These are phyloP conservation scores for Cepphus grylle DNA, from an alignment of 2,113 vertebrate species.

Conservation along the genomic window DNA sequence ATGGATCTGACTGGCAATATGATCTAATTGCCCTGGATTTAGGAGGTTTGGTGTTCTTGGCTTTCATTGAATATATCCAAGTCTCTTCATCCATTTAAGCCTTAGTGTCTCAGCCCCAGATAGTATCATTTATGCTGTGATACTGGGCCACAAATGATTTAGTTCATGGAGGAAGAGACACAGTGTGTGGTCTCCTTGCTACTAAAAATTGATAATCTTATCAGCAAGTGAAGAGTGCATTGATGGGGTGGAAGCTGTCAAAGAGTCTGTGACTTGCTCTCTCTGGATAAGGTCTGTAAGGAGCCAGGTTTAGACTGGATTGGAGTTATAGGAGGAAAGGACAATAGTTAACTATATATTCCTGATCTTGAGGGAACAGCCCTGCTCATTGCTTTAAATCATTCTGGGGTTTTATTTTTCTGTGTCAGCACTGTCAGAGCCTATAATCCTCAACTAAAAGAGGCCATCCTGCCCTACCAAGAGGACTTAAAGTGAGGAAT, in stretches of 20 bases:
- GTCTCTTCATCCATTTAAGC: background rate
- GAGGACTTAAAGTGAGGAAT: constrained; percentile 49
- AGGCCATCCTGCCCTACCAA: constrained; percentile 41
- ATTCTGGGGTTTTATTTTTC: constrained; percentile 52
- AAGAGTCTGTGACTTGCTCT: background rate
- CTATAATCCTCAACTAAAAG: constrained; percentile 52
- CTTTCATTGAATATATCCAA: background rate
- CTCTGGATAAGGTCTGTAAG: background rate
- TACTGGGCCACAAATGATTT: background rate
- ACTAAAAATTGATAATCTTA: background rate
- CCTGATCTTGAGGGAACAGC: background rate
- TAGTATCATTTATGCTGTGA: background rate
- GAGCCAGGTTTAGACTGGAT: background rate
- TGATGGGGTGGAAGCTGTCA: background rate
- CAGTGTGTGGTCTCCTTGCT: background rate
- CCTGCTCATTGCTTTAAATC: constrained; percentile 38
- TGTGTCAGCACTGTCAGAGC: constrained; percentile 67
- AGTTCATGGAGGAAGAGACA: background rate
- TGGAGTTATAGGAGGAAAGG: background rate
- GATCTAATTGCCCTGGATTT: background rate
- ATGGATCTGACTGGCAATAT: background rate
- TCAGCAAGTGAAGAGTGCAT: background rate
- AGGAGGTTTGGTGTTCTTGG: background rate
- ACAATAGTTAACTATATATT: background rate
- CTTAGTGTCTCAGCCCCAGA: background rate